Base-by-base conservation (phyloP, 1,140 invertebrate species). In the Saccostrea glomerata region DNA sequence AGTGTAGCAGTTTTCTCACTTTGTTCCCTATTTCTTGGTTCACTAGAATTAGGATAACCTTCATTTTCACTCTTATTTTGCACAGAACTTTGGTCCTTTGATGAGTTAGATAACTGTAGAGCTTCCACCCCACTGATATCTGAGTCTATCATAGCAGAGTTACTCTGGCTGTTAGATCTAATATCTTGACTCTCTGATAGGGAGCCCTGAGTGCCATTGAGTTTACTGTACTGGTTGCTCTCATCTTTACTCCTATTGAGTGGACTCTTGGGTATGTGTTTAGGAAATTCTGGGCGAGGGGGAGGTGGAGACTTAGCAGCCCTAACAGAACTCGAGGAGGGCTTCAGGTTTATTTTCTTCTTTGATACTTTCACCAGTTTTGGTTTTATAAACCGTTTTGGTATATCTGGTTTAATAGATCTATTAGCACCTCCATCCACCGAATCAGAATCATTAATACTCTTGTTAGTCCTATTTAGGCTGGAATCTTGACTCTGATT, bases 341-440 rank as follows among this genome's bases (percentile, higher is more conserved):
- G 63, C 73, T 88, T 66, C 70, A 88, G 36, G 47, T 90, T 86
- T 6, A 87, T 86, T 84, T 90, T 88, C 63, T 47, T 86, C 63
- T 84, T 83, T 20, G 89, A 85, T 17, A 90, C 82, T 90, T 90
- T 90, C 30, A 85, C 30, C 84, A 90, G 84, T 84, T 90, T 90
- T 20, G 89, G 89, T 82, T 90, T 90, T 25, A 90, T 86, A 88
- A 73, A 90, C 47, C 89, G 36, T 90, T 90, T 90, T 25, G 89
- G 89, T 25, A 90, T 82, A 30, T 83, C 86, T 83, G 89, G 89
- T 86, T 90, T 90, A 54, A 30, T 9, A 7, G 54, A 20, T 47
- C n/a, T 56, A 17, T 40, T 83, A 9, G 23, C 23, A 55, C 23
- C 23, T 25, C 56, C 60, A 66, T 87, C 82, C 20, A 73, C 54